Conservation (phyloP, 1,140 invertebrate species). For the Nomia melanderi region DNA sequence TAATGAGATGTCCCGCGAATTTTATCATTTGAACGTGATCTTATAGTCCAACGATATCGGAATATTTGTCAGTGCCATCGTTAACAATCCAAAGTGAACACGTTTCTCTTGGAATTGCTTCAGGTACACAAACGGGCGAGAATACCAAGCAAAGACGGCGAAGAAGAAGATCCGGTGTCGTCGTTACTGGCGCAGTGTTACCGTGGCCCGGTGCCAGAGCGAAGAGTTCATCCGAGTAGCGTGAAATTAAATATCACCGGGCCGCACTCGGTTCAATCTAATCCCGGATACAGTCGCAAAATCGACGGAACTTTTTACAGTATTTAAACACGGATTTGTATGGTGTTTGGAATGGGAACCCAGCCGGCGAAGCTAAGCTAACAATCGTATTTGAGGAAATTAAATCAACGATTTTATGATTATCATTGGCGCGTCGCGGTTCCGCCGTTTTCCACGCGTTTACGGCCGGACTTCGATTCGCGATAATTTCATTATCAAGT, state of each 20-base stretch:
- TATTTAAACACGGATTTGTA: slow-evolving; percentile 61
- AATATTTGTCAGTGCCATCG: no score
- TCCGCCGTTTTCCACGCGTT: slow-evolving; percentile 1
- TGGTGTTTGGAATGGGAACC: slow-evolving; percentile 49
- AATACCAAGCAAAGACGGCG: background rate
- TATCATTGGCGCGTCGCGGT: slow-evolving; percentile 39
- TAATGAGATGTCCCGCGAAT: no score
- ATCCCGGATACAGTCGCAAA: slow-evolving; percentile 79
- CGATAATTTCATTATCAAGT: background rate
- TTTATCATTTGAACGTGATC: no score
- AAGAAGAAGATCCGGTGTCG: slow-evolving; percentile 4
- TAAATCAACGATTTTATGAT: slow-evolving; percentile 57
- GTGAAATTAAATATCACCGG: slow-evolving; percentile 79
- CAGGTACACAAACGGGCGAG: background rate
- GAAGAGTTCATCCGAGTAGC: slow-evolving; percentile 76
- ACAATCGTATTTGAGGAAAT: slow-evolving; percentile 57
- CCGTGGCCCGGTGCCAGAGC: slow-evolving; percentile 53
- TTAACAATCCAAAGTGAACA: background rate
- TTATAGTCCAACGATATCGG: no score
- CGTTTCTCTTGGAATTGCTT: background rate
- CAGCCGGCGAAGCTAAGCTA: slow-evolving; percentile 35
- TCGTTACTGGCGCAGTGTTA: slow-evolving; percentile 36
- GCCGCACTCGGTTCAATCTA: slow-evolving; percentile 78
- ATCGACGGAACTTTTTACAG: slow-evolving; percentile 79
- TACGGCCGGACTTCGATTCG: background rate